Base-by-base conservation (phyloP, 2,797 vertebrate genomes). In the Cetoscarus ocellatus region DNA sequence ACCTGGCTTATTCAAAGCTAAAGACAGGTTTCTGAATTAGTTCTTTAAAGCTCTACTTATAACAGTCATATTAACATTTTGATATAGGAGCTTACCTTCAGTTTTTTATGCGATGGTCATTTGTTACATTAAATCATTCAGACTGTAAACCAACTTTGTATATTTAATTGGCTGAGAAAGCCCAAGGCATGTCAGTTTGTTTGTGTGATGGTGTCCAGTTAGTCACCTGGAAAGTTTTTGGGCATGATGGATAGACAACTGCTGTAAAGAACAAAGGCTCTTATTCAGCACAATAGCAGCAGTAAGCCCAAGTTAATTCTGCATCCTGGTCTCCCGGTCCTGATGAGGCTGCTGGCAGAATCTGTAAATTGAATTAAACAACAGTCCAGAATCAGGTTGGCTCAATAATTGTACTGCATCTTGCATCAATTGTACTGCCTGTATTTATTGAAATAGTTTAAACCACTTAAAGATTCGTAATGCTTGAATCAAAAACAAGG, bases 341-440 rank as follows among this genome's bases (percentile, higher is more conserved):
- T 7, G 17, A 15, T 52, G 67, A 53, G 53, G 45, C 64, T 64
- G 61, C 57, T 54, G 73, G 66, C 66, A 59, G 51, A 55, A 19
- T n/a, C 48, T 43, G 14, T 14, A 53, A 12, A 51, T 5, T 19
- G 19, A 47, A 74, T 51, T 14, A 63, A 19, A 59, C 57, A 45
- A 44, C 38, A 56, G 53, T 62, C 48, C 55, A 67, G 8, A 50
- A 14, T 47, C 60, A 42, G 48, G 34, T 3, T 59, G 47, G 60
- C 45, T 59, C 67, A 27, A n/a, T 61, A 27, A 36, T 42, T 17
- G 13, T 5, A 0, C 59, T 44, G 3, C 14, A 8, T 43, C 18
- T 39, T 40, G 49, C 53, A 42, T 70, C 40, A 35, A 2, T 43
- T 50, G 13, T 59, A 54, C 39, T 42, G 35, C 11, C 60, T 55